phyloP scores from a whole-genome alignment of 2,797 vertebrate genomes.

The Lithobates pipiens region DNA sequence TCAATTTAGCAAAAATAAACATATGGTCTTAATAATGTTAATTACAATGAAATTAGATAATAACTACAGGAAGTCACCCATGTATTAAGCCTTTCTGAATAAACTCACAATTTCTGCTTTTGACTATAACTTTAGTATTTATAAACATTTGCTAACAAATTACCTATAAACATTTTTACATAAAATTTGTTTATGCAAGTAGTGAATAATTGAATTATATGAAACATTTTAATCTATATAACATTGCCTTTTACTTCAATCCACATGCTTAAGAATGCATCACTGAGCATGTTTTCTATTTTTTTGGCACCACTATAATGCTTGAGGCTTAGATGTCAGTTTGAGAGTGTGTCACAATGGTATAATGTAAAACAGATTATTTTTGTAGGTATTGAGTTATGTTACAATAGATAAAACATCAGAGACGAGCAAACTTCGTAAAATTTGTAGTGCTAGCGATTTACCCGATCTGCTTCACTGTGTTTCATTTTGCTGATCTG shows the following conservation, averaged over 20 bases:
- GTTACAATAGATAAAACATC: constrained; percentile 12
- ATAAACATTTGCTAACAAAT: background rate
- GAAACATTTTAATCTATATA: background rate
- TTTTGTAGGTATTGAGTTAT: constrained; percentile 27
- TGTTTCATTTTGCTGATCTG: too few relatives aligned
- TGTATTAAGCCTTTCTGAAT: background rate
- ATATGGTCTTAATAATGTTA: too few relatives aligned
- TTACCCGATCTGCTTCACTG: background rate
- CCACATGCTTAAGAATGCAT: constrained; percentile 19
- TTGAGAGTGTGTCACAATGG: constrained; percentile 29
- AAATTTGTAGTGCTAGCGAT: background rate
- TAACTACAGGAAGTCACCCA: background rate
- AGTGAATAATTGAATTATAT: background rate
- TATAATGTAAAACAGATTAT: constrained; percentile 30
- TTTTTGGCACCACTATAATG: constrained; percentile 37
- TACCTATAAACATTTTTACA: background rate
- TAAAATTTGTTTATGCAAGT: background rate
- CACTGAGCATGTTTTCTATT: constrained; percentile 3
- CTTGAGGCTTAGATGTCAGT: constrained; percentile 43
- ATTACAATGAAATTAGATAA: background rate
- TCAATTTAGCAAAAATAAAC: too few relatives aligned
- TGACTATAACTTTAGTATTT: background rate
- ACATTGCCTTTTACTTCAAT: background rate
- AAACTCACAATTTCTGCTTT: background rate
- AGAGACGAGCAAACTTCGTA: background rate